These are phyloP conservation scores for Struthio camelus DNA, from an alignment of 2,113 vertebrate genomes.

Conservation along the genomic window DNA sequence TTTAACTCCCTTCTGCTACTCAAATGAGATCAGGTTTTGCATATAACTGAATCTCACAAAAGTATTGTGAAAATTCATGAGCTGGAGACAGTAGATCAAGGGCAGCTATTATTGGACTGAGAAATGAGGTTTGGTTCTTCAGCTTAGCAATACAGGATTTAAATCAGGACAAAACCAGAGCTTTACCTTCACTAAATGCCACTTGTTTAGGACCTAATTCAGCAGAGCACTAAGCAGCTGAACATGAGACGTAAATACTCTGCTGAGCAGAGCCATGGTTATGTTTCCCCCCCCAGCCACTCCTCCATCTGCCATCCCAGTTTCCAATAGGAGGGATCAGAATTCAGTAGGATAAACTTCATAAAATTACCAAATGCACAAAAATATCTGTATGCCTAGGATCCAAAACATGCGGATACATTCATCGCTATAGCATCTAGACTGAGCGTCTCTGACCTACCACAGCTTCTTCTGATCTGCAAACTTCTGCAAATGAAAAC, in stretches of 20 bases:
- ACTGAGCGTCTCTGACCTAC: slow-evolving; percentile 62
- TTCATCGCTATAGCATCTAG: slow-evolving; percentile 39
- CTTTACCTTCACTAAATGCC: background rate
- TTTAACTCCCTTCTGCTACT: background rate
- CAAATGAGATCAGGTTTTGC: background rate
- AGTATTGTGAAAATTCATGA: background rate
- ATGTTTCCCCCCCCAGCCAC: background rate
- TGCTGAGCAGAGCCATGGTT: background rate
- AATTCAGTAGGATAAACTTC: background rate
- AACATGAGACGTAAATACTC: background rate
- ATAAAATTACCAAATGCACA: background rate
- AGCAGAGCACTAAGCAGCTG: background rate
- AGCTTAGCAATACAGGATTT: background rate
- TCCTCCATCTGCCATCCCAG: background rate
- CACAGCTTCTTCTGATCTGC: slow-evolving; percentile 32
- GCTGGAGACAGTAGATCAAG: background rate
- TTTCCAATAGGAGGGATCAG: background rate
- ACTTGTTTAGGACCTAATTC: background rate
- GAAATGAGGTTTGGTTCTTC: background rate
- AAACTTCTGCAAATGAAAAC: background rate
- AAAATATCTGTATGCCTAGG: background rate
- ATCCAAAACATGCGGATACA: slow-evolving; percentile 16
- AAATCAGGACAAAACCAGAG: background rate
- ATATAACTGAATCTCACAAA: background rate
- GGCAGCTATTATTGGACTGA: background rate